Evolutionary conservation across 1,140 invertebrate species (phyloP).

Genomic region (Lordiphosa stackelbergi): DNA sequence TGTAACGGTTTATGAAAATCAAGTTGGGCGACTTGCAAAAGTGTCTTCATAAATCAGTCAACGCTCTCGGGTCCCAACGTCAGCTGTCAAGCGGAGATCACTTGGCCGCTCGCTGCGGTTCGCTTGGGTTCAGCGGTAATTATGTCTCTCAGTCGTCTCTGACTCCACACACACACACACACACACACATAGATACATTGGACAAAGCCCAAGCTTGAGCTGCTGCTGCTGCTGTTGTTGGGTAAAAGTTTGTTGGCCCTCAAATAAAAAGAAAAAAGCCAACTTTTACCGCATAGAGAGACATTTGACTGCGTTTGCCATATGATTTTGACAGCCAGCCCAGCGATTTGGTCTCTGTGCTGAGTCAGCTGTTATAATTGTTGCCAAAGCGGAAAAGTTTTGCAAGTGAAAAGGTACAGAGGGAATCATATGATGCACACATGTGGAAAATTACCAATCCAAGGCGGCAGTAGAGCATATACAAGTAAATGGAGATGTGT

Average conservation of each 20-base stretch:
- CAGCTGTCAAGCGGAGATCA: conserved; percentile 40
- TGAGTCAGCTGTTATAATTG: conserved; percentile 41
- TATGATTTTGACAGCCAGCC: conserved; percentile 21
- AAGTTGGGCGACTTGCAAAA: conserved; percentile 47
- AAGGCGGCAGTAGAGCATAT: conserved; percentile 9
- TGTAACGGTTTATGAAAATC: conserved; percentile 46
- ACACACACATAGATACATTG: conserved; percentile 3
- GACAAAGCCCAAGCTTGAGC: conserved; percentile 21
- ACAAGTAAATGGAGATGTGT: neutral
- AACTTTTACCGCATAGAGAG: conserved; percentile 23
- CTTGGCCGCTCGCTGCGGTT: conserved; percentile 19
- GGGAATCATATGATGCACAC: neutral
- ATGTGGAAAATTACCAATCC: conserved; percentile 21
- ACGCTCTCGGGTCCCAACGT: conserved; percentile 33
- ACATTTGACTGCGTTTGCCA: conserved; percentile 17
- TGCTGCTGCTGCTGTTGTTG: conserved; percentile 11
- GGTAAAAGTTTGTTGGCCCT: conserved; percentile 28
- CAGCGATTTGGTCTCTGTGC: conserved; percentile 23
- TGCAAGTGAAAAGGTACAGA: conserved; percentile 11
- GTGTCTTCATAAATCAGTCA: conserved; percentile 49
- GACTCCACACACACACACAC: too few relatives aligned
- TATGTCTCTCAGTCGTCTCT: conserved; percentile 25
- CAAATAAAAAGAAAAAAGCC: conserved; percentile 6
- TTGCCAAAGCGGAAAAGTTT: conserved; percentile 22
- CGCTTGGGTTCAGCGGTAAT: conserved; percentile 41